phyloP scores from a whole-genome alignment of 2,113 vertebrate species.

The Hippoglossus stenolepis region DNA sequence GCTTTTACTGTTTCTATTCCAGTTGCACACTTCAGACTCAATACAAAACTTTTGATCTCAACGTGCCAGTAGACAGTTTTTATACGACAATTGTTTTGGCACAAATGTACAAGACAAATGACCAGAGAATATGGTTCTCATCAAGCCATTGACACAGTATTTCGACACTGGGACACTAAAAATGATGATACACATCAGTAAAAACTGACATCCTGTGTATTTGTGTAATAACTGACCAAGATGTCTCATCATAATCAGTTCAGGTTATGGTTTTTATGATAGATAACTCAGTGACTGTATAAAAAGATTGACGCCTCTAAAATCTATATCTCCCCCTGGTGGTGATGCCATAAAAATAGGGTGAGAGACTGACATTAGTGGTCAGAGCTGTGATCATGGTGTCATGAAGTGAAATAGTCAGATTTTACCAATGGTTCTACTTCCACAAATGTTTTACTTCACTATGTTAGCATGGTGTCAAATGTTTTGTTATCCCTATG shows the following conservation, averaged over 20 bases:
- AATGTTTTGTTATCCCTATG: not conserved
- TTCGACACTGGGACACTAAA: not conserved
- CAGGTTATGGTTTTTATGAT: not conserved
- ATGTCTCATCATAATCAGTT: not conserved
- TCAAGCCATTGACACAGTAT: not conserved
- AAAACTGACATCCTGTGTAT: slow-evolving; percentile 6
- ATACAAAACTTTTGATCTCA: no score
- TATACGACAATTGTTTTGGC: not conserved
- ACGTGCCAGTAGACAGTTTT: not conserved
- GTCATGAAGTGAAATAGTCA: not conserved
- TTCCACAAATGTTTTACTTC: not conserved
- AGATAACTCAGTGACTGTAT: not conserved
- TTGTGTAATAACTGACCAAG: slow-evolving; percentile 14
- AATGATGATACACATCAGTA: not conserved
- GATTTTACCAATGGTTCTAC: not conserved
- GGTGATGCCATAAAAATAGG: not conserved
- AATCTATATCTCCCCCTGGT: not conserved
- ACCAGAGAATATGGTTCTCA: not conserved
- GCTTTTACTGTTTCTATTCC: no score
- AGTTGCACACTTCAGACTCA: no score
- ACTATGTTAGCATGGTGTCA: not conserved
- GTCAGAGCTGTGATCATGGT: no score
- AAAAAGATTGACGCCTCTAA: not conserved
- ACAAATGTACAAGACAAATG: not conserved
- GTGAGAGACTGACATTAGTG: not conserved